Percentiles rank a stretch among this genome's conserved stretches.
Evolutionary conservation across 2,888 invertebrate species (phyloP).

Genomic region (Altica lythri): DNA sequence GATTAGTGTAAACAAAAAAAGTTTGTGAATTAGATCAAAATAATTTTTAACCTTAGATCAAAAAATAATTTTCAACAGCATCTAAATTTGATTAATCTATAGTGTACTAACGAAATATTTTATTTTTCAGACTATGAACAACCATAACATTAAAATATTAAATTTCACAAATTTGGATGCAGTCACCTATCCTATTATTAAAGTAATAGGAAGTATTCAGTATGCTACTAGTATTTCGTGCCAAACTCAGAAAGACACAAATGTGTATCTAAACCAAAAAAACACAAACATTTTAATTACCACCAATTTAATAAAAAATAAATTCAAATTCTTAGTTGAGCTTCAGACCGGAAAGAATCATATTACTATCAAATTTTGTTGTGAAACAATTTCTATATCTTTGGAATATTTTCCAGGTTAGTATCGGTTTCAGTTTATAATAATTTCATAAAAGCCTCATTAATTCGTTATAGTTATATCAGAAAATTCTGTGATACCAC

Average conservation of each 20-base stretch:
- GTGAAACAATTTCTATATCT: constrained; percentile 58
- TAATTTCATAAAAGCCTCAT: background rate
- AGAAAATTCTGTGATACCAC: constrained; percentile 67
- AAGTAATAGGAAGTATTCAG: constrained; percentile 40
- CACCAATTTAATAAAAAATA: constrained; percentile 59
- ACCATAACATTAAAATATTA: constrained; percentile 37
- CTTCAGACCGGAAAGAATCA: constrained; percentile 68
- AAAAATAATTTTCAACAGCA: too few species aligned
- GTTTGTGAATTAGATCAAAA: too few species aligned
- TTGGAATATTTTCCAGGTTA: constrained; percentile 65
- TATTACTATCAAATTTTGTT: constrained; percentile 64
- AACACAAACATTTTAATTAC: constrained; percentile 19
- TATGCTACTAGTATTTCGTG: constrained; percentile 26
- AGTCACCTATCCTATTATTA: constrained; percentile 41
- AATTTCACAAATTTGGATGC: constrained; percentile 40
- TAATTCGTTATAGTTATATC: constrained; percentile 10
- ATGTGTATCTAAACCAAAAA: constrained; percentile 29
- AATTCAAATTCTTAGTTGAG: constrained; percentile 72
- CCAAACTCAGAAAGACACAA: constrained; percentile 31
- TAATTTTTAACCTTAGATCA: too few species aligned
- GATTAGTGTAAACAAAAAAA: too few species aligned
- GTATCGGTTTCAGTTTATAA: constrained; percentile 45
- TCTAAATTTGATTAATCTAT: too few species aligned
- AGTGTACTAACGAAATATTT: too few species aligned
- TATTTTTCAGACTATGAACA: constrained; percentile 31